Percentiles rank a stretch among this genome's conserved stretches.
phyloP scores from a whole-genome alignment of 2,797 vertebrate genomes.

The Xerus rutilus region DNA sequence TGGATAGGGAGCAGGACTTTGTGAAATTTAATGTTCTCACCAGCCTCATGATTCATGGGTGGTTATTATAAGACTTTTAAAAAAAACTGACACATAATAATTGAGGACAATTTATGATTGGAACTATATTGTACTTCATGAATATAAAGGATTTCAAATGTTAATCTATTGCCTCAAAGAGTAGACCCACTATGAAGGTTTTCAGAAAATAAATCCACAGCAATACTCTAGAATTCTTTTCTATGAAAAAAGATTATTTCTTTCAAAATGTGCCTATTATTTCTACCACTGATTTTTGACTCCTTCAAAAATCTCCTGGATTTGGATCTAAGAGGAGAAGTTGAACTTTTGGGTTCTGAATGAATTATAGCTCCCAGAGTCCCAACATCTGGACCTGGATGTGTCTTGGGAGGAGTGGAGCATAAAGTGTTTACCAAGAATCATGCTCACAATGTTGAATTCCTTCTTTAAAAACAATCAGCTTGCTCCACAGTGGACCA shows the following conservation, averaged over 20 bases:
- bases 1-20: background rate
- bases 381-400: accelerated
- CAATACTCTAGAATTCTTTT: background rate
- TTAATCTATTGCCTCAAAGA: background rate
- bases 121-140: background rate
- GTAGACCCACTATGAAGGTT: background rate
- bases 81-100: background rate
- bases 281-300: background rate
- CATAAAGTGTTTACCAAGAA: background rate
- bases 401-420: background rate
- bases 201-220: background rate
- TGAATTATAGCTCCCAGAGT: background rate
- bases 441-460: background rate
- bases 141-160: background rate
- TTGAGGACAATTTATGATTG: background rate
- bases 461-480: background rate
- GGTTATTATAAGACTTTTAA: background rate
- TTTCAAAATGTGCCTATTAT: background rate
- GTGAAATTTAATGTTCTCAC: background rate
- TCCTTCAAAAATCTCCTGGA: background rate
- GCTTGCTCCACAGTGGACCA: background rate
- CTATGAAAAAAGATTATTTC: background rate
- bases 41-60: accelerated
- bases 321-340: background rate
- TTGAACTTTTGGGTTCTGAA: background rate